phyloP scores from a whole-genome alignment of 2,888 invertebrate genomes.

The Epistrophe grossulariae region DNA sequence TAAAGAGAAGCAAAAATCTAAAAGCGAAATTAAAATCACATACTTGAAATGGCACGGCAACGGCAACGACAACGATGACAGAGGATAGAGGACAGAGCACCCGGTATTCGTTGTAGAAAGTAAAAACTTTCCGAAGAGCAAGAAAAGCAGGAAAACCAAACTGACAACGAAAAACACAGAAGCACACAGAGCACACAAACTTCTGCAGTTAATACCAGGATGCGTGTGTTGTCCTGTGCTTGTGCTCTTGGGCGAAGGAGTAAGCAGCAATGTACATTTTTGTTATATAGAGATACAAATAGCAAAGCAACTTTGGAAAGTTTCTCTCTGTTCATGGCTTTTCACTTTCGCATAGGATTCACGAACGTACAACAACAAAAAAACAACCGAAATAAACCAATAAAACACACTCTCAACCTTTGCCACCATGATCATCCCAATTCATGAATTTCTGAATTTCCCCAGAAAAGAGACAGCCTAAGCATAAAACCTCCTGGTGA shows the following conservation, averaged over 20 bases:
- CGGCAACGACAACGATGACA: no score
- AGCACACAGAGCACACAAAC: slow-evolving; percentile 43
- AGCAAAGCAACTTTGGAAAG: slow-evolving; percentile 46
- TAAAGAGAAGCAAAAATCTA: slow-evolving; percentile 12
- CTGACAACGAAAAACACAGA: slow-evolving; percentile 33
- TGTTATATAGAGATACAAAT: background rate
- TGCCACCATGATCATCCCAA: slow-evolving; percentile 63
- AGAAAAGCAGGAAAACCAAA: slow-evolving; percentile 60
- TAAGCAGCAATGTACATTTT: background rate
- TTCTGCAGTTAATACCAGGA: slow-evolving; percentile 56
- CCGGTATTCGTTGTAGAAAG: slow-evolving; percentile 71
- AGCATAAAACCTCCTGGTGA: background rate
- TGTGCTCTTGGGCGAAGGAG: slow-evolving; percentile 26
- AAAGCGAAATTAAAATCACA: slow-evolving; percentile 54
- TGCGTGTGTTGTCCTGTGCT: slow-evolving; percentile 43
- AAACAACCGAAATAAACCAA: slow-evolving; percentile 59
- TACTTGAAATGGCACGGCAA: slow-evolving; percentile 46
- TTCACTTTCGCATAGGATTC: slow-evolving; percentile 68
- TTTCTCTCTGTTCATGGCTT: slow-evolving; percentile 61
- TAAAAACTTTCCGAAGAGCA: slow-evolving; percentile 65
- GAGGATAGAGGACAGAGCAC: slow-evolving; percentile 51
- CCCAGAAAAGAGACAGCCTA: background rate
- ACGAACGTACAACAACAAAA: slow-evolving; percentile 27
- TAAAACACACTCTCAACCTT: slow-evolving; percentile 74
- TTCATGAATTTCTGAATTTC: background rate